Evolutionary conservation across 2,113 vertebrate species (phyloP), one percentile per base, ranked within the genome.

Genomic region (Piaya cayana): DNA sequence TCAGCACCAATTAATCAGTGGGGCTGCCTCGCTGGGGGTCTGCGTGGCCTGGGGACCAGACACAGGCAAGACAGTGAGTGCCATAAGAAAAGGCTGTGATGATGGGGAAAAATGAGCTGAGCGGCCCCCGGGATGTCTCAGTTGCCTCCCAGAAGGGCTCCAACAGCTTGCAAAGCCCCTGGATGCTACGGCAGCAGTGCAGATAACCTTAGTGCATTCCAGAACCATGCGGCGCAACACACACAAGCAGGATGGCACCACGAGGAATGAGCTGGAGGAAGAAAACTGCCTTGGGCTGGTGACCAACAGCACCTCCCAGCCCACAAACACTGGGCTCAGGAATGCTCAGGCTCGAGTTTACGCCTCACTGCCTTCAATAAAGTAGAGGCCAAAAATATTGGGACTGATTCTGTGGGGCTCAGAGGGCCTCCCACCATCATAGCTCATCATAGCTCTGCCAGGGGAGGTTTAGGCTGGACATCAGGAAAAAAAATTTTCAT

Each of bases 141-240:
- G 36, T 27, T 50, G 29, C 68, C 72, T 82, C 64, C 32, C 75
- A 70, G 55, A 42, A 80, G 52, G 71, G 67, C 26, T 82, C 32
- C 15, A 8, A 23, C 19, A 69, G 70, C 58, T 76, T 4, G 23
- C 67, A n/a, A 56, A 21, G 67, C 25, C 59, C 69, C 64, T 19
- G 25, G 1, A 5, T 2, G 17, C 50, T 12, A 3, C 0, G 29
- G 56, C 56, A 84, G 63, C n/a, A 34, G 69, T 2, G 12, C 39
- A 39, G 69, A 56, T 4, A 15, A 47, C 30, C 8, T 2, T 81
- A 69, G 55, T 11, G 3, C 72, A 15, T 4, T 80, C 36, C 91
- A 60, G 36, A 49, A 65, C 37, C 83, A 11, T 1, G 3, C 1
- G 1, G 8, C 8, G 30, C 25, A 21, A n/a, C 36, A 4, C 0